Conservation (phyloP, 2,797 vertebrate species). For the Paratrypauchen microcephalus region DNA sequence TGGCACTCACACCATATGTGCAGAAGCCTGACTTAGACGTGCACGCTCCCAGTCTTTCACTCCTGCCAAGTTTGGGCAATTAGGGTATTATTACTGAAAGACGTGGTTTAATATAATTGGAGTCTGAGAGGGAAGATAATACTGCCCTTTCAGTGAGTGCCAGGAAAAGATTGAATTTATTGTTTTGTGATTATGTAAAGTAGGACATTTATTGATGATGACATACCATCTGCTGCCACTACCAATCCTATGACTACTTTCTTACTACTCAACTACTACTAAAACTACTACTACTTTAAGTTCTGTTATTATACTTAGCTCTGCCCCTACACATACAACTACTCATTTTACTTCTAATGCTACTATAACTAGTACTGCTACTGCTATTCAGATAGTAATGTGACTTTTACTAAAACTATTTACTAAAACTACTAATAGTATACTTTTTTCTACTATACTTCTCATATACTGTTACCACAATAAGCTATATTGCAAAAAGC, state of each 20-base stretch:
- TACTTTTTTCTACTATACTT: too few relatives aligned
- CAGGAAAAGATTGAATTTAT: constrained; percentile 36
- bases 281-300: background rate
- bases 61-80: constrained; percentile 54
- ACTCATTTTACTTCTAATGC: too few relatives aligned
- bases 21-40: constrained; percentile 27
- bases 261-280: background rate
- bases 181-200: background rate
- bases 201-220: background rate
- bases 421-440: too few relatives aligned
- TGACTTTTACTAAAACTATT: too few relatives aligned
- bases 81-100: constrained; percentile 44
- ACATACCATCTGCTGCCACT: background rate
- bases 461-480: too few relatives aligned
- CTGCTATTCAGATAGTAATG: too few relatives aligned
- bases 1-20: constrained; percentile 31
- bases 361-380: too few relatives aligned
- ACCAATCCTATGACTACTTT: too few relatives aligned
- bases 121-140: constrained; percentile 29
- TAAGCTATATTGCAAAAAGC: too few relatives aligned
- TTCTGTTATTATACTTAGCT: too few relatives aligned
- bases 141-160: constrained; percentile 44
- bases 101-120: constrained; percentile 36
- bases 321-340: too few relatives aligned
- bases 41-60: constrained; percentile 22